phyloP scores from a whole-genome alignment of 2,888 invertebrate genomes.

The Neoascia interrupta region DNA sequence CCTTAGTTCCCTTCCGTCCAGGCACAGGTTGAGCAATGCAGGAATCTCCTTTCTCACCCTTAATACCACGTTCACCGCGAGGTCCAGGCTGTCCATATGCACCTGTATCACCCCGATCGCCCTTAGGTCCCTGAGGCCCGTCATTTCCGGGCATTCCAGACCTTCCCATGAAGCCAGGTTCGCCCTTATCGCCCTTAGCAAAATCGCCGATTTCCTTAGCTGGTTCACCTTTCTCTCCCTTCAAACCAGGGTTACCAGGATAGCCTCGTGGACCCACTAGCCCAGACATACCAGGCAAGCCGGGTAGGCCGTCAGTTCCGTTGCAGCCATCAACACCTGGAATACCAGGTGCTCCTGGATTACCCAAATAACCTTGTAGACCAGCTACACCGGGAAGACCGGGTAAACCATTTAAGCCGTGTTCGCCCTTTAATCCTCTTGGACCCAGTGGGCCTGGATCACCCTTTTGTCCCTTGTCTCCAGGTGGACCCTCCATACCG shows the following conservation, averaged over 20 bases:
- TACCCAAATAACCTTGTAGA: constrained; percentile 76
- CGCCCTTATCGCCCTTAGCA: constrained; percentile 92
- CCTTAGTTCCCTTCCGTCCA: constrained; percentile 83
- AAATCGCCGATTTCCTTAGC: constrained; percentile 82
- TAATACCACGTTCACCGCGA: constrained; percentile 87
- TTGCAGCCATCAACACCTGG: constrained; percentile 97
- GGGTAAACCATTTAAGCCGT: constrained; percentile 91
- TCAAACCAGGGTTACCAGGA: constrained; percentile 79
- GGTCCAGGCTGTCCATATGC: constrained; percentile 82
- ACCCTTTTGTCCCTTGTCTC: constrained; percentile 94
- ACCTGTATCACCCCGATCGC: constrained; percentile 82
- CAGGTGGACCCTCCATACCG: constrained; percentile 91
- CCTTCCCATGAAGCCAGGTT: constrained; percentile 81
- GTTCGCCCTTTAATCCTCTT: constrained; percentile 90
- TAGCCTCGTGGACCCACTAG: constrained; percentile 88
- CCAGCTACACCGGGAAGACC: constrained; percentile 88
- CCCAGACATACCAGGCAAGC: constrained; percentile 86
- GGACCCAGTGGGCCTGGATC: constrained; percentile 90
- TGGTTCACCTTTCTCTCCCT: constrained; percentile 90
- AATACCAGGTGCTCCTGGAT: constrained; percentile 86
- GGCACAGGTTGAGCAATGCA: constrained; percentile 80
- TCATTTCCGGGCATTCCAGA: constrained; percentile 76
- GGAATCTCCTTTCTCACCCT: constrained; percentile 85
- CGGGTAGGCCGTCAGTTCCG: constrained; percentile 93
- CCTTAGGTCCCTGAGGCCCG: constrained; percentile 85